Evolutionary conservation across 2,888 invertebrate genomes (phyloP).

Genomic region (Prenolepis imparis): DNA sequence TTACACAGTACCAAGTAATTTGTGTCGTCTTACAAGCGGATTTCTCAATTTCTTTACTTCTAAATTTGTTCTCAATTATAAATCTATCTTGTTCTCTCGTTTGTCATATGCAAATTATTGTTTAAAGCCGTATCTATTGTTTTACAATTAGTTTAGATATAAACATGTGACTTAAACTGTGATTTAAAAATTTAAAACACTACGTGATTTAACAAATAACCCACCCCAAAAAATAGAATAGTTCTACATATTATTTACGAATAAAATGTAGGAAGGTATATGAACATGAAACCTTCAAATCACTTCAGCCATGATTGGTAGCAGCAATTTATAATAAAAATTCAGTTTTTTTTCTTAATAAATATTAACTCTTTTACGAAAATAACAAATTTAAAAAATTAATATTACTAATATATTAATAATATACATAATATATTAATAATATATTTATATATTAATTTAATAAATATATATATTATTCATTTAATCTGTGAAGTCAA

Average conservation of each 20-base stretch:
- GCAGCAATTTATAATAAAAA: not conserved
- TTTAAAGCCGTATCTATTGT: not conserved
- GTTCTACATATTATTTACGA: not conserved
- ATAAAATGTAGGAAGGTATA: not conserved
- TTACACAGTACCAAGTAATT: constrained; percentile 27
- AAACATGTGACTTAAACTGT: not conserved
- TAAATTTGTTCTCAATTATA: not conserved
- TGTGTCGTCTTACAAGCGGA: not conserved
- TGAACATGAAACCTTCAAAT: not conserved
- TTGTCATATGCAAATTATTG: not conserved
- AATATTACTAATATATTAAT: no score
- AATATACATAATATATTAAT: no score
- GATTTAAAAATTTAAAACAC: constrained; percentile 1
- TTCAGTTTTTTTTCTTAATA: not conserved
- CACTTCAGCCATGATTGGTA: not conserved
- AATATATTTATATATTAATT: no score
- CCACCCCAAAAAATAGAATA: not conserved
- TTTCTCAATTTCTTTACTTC: not conserved
- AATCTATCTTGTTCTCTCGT: not conserved
- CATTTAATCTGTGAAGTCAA: not conserved
- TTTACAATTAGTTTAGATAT: not conserved
- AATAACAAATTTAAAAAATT: not conserved
- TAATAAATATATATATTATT: constrained; percentile 1
- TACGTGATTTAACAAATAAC: not conserved
- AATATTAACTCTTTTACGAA: not conserved